Evolutionary conservation across 2,797 vertebrate genomes (phyloP).

Genomic region (Chromobotia macracanthus): DNA sequence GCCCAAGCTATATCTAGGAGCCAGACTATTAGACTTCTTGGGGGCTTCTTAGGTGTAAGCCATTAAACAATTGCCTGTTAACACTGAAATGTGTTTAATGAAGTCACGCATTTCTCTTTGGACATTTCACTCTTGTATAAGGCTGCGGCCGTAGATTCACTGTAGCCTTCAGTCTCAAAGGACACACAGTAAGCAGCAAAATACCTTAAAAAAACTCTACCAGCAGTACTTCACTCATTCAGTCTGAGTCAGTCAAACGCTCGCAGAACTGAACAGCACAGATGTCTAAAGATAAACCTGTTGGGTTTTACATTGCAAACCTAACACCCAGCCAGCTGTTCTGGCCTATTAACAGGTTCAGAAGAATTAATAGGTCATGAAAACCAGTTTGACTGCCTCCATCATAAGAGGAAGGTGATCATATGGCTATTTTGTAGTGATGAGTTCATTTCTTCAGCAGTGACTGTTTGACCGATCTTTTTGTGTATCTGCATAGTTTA

Average conservation of each 20-base stretch:
- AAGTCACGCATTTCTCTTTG: neutral
- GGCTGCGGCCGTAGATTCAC: conserved; percentile 53
- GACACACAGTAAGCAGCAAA: no score
- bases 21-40: no score
- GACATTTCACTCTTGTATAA: conserved; percentile 34
- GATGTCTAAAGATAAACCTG: neutral
- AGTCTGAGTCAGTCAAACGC: neutral
- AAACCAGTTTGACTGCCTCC: conserved; percentile 35
- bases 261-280: neutral
- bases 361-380: conserved; percentile 37
- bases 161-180: conserved; percentile 37
- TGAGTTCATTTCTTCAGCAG: no score
- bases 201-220: conserved; percentile 11
- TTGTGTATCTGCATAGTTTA: conserved; percentile 54
- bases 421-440: neutral
- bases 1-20: neutral
- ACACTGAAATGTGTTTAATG: neutral
- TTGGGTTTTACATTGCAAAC: conserved; percentile 11
- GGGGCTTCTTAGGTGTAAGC: neutral
- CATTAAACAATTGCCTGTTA: conserved; percentile 40
- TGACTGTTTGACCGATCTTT: no score
- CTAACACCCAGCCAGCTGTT: conserved; percentile 16
- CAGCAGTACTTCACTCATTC: no score
- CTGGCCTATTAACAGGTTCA: no score
- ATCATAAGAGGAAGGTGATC: conserved; percentile 17